phyloP scores from a whole-genome alignment of 2,888 invertebrate genomes.

The Campoplex nolae region DNA sequence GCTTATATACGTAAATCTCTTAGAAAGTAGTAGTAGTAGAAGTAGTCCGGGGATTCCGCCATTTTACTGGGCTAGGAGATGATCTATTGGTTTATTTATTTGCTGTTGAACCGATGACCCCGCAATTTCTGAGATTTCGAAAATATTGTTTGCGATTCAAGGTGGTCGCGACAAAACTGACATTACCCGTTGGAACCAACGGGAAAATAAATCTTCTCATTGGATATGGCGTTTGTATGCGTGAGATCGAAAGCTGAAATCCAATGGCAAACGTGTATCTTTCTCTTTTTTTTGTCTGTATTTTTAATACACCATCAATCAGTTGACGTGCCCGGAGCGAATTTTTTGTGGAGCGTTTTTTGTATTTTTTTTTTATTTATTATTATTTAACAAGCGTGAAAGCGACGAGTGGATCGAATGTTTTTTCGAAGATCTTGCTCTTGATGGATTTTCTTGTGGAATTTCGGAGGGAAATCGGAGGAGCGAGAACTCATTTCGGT shows the following conservation, averaged over 20 bases:
- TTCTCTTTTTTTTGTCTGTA: background rate
- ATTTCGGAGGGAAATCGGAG: conserved; percentile 1
- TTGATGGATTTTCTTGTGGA: conserved; percentile 5
- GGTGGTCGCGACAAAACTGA: background rate
- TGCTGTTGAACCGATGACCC: background rate
- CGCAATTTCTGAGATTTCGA: background rate
- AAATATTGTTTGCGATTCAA: background rate
- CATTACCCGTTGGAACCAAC: background rate
- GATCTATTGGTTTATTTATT: background rate
- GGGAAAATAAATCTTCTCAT: conserved; percentile 49
- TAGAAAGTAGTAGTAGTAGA: background rate
- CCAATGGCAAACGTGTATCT: conserved; percentile 6
- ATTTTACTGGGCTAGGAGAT: background rate
- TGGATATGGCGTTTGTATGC: conserved; percentile 6
- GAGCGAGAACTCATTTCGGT: conserved; percentile 6
- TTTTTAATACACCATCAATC: conserved; percentile 33
- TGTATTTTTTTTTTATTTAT: no score
- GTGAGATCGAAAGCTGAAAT: conserved; percentile 1
- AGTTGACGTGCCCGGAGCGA: conserved; percentile 29
- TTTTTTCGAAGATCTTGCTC: conserved; percentile 30
- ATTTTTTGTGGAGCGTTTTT: conserved; percentile 1
- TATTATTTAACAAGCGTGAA: conserved; percentile 38
- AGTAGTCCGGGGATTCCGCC: background rate
- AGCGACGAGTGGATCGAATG: conserved; percentile 50
- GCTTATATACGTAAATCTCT: background rate